These are phyloP conservation scores for Phrynocephalus vlangalii DNA, from an alignment of 2,797 vertebrate genomes.

Conservation along the genomic window DNA sequence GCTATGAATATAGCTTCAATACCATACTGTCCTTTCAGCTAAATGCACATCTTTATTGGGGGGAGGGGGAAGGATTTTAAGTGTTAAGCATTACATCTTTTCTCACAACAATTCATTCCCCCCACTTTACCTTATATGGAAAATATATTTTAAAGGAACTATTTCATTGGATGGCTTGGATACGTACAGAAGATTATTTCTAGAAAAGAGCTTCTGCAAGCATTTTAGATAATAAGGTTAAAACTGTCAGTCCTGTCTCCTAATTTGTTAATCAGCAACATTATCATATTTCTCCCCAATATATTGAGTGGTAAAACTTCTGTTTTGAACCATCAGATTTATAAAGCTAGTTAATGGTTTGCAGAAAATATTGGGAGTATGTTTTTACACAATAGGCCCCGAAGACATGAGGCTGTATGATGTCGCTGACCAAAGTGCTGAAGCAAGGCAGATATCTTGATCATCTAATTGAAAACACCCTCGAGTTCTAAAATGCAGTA, in stretches of 20 bases:
- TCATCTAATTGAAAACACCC: constrained; percentile 52
- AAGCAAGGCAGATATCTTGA: constrained; percentile 77
- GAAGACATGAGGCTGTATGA: constrained; percentile 44
- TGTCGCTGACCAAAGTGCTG: constrained; percentile 83
- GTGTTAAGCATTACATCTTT: neutral
- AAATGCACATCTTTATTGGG: neutral
- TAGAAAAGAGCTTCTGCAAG: neutral
- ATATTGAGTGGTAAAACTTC: constrained; percentile 15
- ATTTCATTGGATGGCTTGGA: rapidly evolving
- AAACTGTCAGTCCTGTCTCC: neutral
- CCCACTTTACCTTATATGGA: neutral
- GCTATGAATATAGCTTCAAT: neutral
- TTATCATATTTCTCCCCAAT: neutral
- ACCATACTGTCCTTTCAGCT: constrained; percentile 22
- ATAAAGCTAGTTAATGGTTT: constrained; percentile 24
- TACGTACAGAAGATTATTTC: neutral
- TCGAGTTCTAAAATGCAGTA: constrained; percentile 45
- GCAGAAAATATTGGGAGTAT: constrained; percentile 20
- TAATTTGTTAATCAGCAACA: constrained; percentile 26
- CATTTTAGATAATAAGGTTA: neutral
- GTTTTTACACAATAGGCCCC: constrained; percentile 34
- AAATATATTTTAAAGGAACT: neutral
- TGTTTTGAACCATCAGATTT: constrained; percentile 13
- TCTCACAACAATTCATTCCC: constrained; percentile 18
- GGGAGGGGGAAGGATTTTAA: neutral